These are phyloP conservation scores for Hypercompe scribonia DNA, from an alignment of 2,888 invertebrate genomes.

Conservation along the genomic window DNA sequence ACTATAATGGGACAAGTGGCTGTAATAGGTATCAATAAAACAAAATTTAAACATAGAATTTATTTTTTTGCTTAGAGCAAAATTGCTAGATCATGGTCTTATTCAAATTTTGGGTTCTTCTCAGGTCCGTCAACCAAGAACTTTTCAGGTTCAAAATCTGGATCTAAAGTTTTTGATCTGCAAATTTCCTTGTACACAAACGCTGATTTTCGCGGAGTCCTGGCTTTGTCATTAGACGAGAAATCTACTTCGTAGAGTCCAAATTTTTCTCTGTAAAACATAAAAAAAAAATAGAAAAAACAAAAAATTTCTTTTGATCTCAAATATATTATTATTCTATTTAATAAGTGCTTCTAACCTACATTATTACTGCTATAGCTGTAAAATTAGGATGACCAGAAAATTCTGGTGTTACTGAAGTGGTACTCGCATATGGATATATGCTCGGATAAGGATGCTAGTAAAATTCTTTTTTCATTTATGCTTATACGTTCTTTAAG, in stretches of 20 bases:
- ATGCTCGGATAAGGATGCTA: not conserved
- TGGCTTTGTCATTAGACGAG: constrained; percentile 82
- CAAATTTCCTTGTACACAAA: constrained; percentile 79
- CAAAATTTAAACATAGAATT: not conserved
- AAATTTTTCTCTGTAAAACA: constrained; percentile 85
- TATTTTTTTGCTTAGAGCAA: not conserved
- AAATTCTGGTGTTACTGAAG: not conserved
- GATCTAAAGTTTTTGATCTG: constrained; percentile 67
- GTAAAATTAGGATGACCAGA: not conserved
- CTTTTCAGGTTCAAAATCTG: constrained; percentile 66
- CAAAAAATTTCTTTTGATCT: not conserved
- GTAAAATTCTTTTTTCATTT: no score
- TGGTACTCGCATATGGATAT: no score
- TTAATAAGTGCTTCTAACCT: not conserved
- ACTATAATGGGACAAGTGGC: not conserved
- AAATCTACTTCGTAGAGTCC: constrained; percentile 91
- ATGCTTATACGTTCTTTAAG: not conserved
- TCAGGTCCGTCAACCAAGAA: constrained; percentile 47
- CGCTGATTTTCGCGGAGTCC: constrained; percentile 89
- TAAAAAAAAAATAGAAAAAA: not conserved
- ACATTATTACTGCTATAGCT: not conserved
- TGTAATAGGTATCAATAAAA: not conserved
- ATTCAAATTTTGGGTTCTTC: constrained; percentile 20
- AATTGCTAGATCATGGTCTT: not conserved
- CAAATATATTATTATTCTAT: not conserved